Evolutionary conservation across 64 coral and sea anemone genomes (phyloP).

Genomic region (Cladopsammia gracilis): DNA sequence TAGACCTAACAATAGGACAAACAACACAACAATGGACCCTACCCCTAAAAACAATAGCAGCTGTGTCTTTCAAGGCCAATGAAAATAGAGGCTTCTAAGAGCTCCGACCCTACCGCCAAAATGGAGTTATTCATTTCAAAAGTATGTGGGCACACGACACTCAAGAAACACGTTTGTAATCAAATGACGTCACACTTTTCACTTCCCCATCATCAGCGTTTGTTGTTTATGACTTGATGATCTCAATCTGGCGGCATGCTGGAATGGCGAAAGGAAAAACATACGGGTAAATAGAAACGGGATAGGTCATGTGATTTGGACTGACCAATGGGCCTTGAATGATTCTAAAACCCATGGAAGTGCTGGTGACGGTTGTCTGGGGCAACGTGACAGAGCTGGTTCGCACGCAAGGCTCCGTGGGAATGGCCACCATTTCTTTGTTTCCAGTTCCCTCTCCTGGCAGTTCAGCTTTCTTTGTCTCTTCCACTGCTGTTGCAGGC

Average conservation of each 20-base stretch:
- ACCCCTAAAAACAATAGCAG: no score
- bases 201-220: background rate
- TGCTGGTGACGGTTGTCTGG: constrained; percentile 13
- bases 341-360: constrained; percentile 66
- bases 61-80: no score
- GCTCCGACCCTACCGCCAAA: no score
- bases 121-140: no score
- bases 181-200: no score
- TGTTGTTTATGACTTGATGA: constrained; percentile 35
- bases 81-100: no score
- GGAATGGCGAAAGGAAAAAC: constrained; percentile 26
- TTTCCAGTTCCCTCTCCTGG: background rate
- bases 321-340: constrained; percentile 77
- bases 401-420: constrained; percentile 9
- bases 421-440: background rate
- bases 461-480: background rate
- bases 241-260: constrained; percentile 7
- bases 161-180: background rate
- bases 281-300: constrained; percentile 62
- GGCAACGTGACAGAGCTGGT: background rate
- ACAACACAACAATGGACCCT: no score
- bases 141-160: background rate
- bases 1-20: no score
- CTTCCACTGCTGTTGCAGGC: background rate
- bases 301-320: constrained; percentile 46